Evolutionary conservation across 2,113 vertebrate species (phyloP), one percentile per base, ranked within the genome.

Genomic region (Gambusia holbrooki): DNA sequence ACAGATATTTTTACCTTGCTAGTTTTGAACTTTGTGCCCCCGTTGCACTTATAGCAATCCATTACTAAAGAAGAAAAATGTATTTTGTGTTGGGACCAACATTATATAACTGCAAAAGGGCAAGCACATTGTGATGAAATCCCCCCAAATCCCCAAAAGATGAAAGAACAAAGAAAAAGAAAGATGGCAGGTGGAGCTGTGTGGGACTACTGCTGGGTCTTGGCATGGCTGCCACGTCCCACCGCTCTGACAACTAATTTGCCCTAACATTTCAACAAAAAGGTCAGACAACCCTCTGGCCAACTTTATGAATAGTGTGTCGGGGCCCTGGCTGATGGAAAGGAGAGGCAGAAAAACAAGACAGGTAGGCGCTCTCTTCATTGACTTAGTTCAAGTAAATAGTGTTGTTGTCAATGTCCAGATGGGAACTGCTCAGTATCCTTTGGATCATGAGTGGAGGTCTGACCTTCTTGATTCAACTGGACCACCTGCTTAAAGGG

Each of bases 181-280:
- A 37, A 37, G 35, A 37, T 37, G 35, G 35, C 35, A 45, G 60
- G 30, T 63, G n/a, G 60, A 54, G 62, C 48, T 77, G 69, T 29
- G 10, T 72, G 69, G 67, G 67, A 72, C 79, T 66, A 29, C 5
- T 65, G 33, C 58, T 51, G 27, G 37, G 74, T 51, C 63, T 93
- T 90, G 86, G 84, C 82, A 92, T 85, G 89, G 80, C 66, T 51
- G 69, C 84, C 91, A 89, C 89, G 87, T 92, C 78, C 71, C 71
- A 71, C 69, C 45, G 32, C 76, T 82, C 84, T 90, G 92, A 91
- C 92, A 93, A 91, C 92, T 94, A 87, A 93, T 94, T 94, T 93
- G 91, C 88, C 83, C 88, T 89, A 92, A 90, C 92, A 92, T 93
- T 92, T 93, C 82, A 86, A 81, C 83, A 75, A 90, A 93, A 94